Conservation (phyloP, 2,113 vertebrate species). For the Vulpes vulpes region DNA sequence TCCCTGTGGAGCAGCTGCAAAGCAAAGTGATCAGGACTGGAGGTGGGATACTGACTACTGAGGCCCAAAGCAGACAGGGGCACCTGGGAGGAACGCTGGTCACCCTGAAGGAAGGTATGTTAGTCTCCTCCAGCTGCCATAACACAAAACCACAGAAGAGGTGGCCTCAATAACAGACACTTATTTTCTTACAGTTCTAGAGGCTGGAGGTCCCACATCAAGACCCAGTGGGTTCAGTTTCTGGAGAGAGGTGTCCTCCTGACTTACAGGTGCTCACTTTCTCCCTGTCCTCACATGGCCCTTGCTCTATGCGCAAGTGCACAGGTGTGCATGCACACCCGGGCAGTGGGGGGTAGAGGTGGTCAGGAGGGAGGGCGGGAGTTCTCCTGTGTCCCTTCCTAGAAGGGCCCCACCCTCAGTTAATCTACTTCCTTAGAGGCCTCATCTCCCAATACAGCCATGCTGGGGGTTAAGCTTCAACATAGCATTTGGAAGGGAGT, state of each 20-base stretch:
- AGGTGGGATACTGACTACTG: neutral
- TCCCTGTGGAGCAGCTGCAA: neutral
- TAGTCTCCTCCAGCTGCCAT: neutral
- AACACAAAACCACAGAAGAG: neutral
- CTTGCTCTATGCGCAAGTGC: neutral
- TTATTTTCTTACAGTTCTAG: neutral
- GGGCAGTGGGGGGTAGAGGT: no score
- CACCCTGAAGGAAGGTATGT: neutral
- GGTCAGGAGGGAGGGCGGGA: no score
- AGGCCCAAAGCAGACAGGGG: neutral
- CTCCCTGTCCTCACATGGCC: neutral
- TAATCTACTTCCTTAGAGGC: neutral
- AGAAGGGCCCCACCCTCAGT: neutral
- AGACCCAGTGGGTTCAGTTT: neutral
- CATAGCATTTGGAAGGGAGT: neutral
- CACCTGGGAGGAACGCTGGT: neutral
- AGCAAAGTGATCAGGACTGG: neutral
- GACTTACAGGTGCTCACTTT: neutral
- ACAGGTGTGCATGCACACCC: rapidly evolving
- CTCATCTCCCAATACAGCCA: neutral
- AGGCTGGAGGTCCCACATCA: neutral
- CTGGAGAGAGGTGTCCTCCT: neutral
- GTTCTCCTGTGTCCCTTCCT: neutral
- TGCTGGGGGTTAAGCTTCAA: neutral
- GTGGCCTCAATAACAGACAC: neutral